These are phyloP conservation scores for Bradypodion pumilum DNA, from an alignment of 2,797 vertebrate genomes.

Conservation along the genomic window DNA sequence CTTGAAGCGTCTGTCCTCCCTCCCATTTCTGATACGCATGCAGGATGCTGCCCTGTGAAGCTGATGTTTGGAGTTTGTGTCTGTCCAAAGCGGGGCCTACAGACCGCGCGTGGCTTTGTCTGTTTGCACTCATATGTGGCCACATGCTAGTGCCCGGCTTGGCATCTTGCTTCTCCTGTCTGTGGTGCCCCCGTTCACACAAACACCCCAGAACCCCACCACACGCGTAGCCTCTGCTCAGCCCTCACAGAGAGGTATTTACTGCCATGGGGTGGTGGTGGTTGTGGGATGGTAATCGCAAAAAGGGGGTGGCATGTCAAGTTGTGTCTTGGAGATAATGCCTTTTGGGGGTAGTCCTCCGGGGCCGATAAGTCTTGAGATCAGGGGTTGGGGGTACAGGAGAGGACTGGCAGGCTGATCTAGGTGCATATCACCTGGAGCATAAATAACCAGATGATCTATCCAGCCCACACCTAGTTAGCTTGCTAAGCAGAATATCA, in stretches of 20 bases:
- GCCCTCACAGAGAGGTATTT: constrained; percentile 30
- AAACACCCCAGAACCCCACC: neutral
- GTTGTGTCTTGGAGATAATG: neutral
- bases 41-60: no score
- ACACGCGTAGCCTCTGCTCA: constrained; percentile 9
- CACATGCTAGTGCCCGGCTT: neutral
- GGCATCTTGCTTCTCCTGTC: neutral
- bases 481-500: no score
- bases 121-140: neutral
- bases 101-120: neutral
- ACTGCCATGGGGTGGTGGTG: neutral
- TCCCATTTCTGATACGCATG: no score
- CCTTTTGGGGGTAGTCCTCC: neutral
- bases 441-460: no score
- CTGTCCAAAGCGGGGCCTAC: no score
- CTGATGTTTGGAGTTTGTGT: no score
- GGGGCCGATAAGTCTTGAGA: no score
- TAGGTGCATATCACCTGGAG: no score
- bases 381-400: neutral
- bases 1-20: no score
- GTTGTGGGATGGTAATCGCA: accelerated
- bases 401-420: neutral
- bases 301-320: no score
- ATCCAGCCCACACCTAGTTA: no score
- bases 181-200: neutral